These are phyloP conservation scores for Ammodramus savannarum DNA, from an alignment of 2,113 vertebrate genomes.

Conservation along the genomic window DNA sequence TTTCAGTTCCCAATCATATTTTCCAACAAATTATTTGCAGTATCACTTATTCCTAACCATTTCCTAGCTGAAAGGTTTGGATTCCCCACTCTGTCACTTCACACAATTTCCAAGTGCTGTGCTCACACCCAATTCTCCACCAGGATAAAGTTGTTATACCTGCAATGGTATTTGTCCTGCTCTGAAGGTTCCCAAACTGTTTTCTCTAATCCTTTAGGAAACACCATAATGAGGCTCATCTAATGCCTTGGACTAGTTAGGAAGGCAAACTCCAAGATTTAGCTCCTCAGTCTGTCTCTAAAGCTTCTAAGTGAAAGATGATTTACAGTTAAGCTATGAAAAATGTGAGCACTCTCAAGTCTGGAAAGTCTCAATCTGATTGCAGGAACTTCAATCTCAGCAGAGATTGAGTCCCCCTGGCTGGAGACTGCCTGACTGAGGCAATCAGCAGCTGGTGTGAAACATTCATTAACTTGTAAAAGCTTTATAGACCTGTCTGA, in stretches of 20 bases:
- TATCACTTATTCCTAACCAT: neutral
- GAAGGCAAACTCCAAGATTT: slow-evolving; percentile 83
- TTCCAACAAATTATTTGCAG: neutral
- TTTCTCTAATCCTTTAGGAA: slow-evolving; percentile 71
- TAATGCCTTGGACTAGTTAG: slow-evolving; percentile 75
- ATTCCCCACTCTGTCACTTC: neutral
- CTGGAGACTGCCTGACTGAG: neutral
- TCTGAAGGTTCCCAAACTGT: slow-evolving; percentile 66
- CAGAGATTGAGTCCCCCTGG: neutral
- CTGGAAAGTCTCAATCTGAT: slow-evolving; percentile 73
- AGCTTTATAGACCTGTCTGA: slow-evolving; percentile 40
- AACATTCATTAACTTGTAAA: slow-evolving; percentile 72
- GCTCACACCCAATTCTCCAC: slow-evolving; percentile 39
- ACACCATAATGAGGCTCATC: slow-evolving; percentile 71
- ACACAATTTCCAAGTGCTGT: slow-evolving; percentile 8
- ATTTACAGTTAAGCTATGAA: slow-evolving; percentile 87
- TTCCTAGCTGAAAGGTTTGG: neutral
- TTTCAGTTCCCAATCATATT: neutral
- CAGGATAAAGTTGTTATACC: slow-evolving; percentile 48
- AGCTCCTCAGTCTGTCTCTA: slow-evolving; percentile 79
- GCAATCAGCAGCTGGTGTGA: slow-evolving; percentile 51
- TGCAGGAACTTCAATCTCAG: slow-evolving; percentile 67
- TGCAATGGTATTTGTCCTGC: slow-evolving; percentile 60
- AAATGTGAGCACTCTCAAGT: slow-evolving; percentile 78
- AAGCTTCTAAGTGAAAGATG: slow-evolving; percentile 86